Evolutionary conservation across 2,888 invertebrate species (phyloP).

Genomic region (Tenthredo scrophulariae): DNA sequence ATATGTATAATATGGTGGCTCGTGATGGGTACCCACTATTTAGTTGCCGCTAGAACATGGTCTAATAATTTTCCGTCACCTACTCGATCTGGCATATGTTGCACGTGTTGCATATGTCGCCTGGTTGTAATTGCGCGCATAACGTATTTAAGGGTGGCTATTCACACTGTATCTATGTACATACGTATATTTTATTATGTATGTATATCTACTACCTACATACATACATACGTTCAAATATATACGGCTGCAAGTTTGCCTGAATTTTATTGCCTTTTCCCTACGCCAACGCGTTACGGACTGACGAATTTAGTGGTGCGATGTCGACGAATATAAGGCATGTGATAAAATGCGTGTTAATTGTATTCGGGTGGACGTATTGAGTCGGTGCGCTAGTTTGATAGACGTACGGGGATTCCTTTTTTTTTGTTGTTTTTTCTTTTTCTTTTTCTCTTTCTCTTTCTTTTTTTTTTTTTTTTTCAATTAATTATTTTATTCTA

Average conservation of each 20-base stretch:
- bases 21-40: neutral
- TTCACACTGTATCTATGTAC: neutral
- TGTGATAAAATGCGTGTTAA: neutral
- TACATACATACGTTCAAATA: neutral
- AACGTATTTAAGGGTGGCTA: slow-evolving; percentile 22
- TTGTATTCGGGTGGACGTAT: neutral
- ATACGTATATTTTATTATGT: neutral
- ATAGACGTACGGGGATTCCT: neutral
- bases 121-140: slow-evolving; percentile 32
- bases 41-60: slow-evolving; percentile 22
- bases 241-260: neutral
- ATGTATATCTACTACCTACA: neutral
- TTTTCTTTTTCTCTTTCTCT: neutral
- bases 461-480: neutral
- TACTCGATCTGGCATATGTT: slow-evolving; percentile 31
- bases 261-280: slow-evolving; percentile 18
- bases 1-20: neutral
- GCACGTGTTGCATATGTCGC: slow-evolving; percentile 24
- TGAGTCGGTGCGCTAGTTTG: neutral
- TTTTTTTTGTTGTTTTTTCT: neutral
- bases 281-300: neutral
- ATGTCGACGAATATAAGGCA: neutral
- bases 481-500: neutral
- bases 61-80: slow-evolving; percentile 46
- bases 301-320: slow-evolving; percentile 9